Conservation (phyloP, 2,113 vertebrate species). For the Spea bombifrons region DNA sequence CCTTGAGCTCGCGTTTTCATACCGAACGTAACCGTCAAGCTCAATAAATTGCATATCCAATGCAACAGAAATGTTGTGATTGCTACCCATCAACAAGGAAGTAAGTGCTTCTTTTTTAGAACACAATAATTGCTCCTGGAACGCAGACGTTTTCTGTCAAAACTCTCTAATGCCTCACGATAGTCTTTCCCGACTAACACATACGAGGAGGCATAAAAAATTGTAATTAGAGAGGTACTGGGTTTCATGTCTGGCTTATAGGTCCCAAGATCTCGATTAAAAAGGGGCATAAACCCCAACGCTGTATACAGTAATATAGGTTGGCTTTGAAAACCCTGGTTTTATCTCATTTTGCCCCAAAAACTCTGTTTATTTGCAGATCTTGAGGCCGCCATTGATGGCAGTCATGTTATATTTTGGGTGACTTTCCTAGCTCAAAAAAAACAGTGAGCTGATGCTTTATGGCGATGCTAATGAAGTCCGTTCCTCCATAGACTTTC, state of each 20-base stretch:
- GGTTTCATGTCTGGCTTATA: neutral
- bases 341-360: conserved; percentile 1
- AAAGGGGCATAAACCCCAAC: no score
- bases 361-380: neutral
- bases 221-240: conserved; percentile 5
- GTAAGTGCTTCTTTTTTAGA: neutral
- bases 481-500: neutral
- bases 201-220: neutral
- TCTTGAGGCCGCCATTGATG: no score
- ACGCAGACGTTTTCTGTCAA: conserved; percentile 20
- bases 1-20: neutral
- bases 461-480: neutral
- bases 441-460: neutral
- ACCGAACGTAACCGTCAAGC: neutral
- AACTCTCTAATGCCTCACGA: conserved; percentile 4
- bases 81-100: conserved; percentile 11
- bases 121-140: conserved; percentile 28
- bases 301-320: no score
- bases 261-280: no score
- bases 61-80: conserved; percentile 25
- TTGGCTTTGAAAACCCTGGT: neutral
- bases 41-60: neutral
- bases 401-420: no score
- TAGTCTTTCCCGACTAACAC: conserved; percentile 22
- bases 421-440: neutral